These are phyloP conservation scores for Eremobia ochroleuca DNA, from an alignment of 2,888 invertebrate species.

Conservation along the genomic window DNA sequence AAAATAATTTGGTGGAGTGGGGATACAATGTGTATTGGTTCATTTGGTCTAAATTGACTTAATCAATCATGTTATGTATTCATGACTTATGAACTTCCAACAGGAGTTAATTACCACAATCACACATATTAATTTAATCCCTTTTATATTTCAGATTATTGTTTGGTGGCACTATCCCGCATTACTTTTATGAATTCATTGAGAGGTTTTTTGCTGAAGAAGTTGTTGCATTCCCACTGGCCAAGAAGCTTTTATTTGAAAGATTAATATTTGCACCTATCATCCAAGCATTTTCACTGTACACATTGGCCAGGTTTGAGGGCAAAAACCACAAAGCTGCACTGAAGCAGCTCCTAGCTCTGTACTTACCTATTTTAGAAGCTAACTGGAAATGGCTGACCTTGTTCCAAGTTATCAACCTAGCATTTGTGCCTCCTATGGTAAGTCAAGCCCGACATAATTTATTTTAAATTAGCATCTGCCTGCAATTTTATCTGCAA, in stretches of 20 bases:
- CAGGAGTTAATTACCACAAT: not conserved
- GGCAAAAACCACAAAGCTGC: constrained; percentile 93
- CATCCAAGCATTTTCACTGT: constrained; percentile 94
- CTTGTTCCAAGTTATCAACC: constrained; percentile 93
- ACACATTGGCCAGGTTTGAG: constrained; percentile 94
- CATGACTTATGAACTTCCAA: not conserved
- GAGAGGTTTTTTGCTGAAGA: constrained; percentile 92
- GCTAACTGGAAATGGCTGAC: constrained; percentile 95
- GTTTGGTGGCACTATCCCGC: constrained; percentile 95
- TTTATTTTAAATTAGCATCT: not conserved
- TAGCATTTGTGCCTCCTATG: constrained; percentile 95
- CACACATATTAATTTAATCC: not conserved
- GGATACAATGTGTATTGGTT: not conserved
- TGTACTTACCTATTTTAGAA: constrained; percentile 93
- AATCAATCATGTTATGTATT: not conserved
- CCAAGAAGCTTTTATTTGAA: constrained; percentile 93
- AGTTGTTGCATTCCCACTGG: constrained; percentile 88
- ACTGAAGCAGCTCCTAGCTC: constrained; percentile 91
- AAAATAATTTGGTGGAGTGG: not conserved
- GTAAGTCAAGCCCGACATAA: constrained; percentile 85
- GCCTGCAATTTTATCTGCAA: not conserved
- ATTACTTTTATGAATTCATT: constrained; percentile 93
- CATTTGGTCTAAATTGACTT: not conserved
- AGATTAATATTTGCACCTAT: constrained; percentile 93
- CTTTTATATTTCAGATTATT: constrained; percentile 89